Conservation (phyloP, 92 coral and sea anemone species). For the Epizoanthus scotinus region DNA sequence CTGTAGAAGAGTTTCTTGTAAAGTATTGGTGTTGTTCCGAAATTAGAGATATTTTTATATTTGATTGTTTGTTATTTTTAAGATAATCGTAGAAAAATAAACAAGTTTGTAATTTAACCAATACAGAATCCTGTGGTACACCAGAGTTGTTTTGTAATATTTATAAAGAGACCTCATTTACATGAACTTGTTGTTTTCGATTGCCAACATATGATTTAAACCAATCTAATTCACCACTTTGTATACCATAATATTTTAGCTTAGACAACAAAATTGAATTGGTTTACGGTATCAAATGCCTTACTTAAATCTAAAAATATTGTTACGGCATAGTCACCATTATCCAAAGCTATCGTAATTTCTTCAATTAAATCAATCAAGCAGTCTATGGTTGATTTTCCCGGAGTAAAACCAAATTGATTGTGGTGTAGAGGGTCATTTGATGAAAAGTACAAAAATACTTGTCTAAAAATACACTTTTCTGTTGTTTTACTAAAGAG, state of each 20-base stretch:
- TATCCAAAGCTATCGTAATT: constrained; percentile 38
- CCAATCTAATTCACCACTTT: constrained; percentile 10
- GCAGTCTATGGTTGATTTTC: constrained; percentile 28
- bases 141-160: too few species aligned
- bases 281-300: too few species aligned
- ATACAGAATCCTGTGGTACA: too few species aligned
- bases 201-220: constrained; percentile 11
- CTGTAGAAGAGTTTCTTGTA: too few species aligned
- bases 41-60: too few species aligned
- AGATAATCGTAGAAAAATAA: too few species aligned
- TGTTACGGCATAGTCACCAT: constrained; percentile 34
- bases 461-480: constrained; percentile 30
- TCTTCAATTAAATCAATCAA: constrained; percentile 28
- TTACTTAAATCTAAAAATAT: constrained; percentile 45
- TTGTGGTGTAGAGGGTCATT: constrained; percentile 3
- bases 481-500: constrained; percentile 41
- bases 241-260: constrained; percentile 4
- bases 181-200: neutral
- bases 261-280: constrained; percentile 24
- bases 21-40: too few species aligned
- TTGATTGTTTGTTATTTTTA: too few species aligned
- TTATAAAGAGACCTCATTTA: too few species aligned
- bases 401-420: constrained; percentile 33
- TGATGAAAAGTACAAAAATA: constrained; percentile 25
- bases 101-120: too few species aligned